Base-by-base conservation (phyloP, 2,888 invertebrate species). In the Listrodromus nycthemerus region DNA sequence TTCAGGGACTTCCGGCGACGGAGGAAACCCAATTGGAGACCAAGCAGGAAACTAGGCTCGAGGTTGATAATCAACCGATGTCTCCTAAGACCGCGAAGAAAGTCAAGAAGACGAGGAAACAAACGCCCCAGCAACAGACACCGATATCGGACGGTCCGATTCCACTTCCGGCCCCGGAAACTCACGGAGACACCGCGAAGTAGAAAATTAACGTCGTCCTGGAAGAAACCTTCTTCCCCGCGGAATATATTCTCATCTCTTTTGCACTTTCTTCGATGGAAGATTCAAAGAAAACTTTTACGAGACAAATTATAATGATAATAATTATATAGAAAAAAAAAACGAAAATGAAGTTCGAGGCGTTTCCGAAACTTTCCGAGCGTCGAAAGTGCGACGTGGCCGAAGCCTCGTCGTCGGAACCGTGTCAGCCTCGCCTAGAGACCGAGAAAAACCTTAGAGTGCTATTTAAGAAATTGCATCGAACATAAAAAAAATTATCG, bases 101-200 rank as follows among this genome's bases (percentile, higher is more conserved):
- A 63, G 84, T 87, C 5, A 91, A 89, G 65, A 93, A 91, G 58
- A 86, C 90, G 70, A 92, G 91, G 77, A 91, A 92, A 65, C 90
- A 90, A 69, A 63, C 41, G 45, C 58, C 45, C 8, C 76, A 80
- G 58, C 63, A 82, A 50, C 83, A 87, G 7, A 84, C 85, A 7
- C 91, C 92, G 3, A 85, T 92, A 2, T 91, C 91, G 27, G 90
- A 90, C 6, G 89, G 89, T 73, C 88, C 93, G 58, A 93, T 93
- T 87, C 93, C 93, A 71, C 86, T 93, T 76, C 93, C 93, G 65
- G 88, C 91, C 3, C 91, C 93, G 13, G 88, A 89, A 24, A 48
- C 83, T 63, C 86, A 86, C 37, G 45, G 82, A 2, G 66, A 80
- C 19, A 55, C 66, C 24, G 70, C 78, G 6, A 85, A 85, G 33